phyloP scores from a whole-genome alignment of 2,797 vertebrate species.

The Sebastes ruberrimus region DNA sequence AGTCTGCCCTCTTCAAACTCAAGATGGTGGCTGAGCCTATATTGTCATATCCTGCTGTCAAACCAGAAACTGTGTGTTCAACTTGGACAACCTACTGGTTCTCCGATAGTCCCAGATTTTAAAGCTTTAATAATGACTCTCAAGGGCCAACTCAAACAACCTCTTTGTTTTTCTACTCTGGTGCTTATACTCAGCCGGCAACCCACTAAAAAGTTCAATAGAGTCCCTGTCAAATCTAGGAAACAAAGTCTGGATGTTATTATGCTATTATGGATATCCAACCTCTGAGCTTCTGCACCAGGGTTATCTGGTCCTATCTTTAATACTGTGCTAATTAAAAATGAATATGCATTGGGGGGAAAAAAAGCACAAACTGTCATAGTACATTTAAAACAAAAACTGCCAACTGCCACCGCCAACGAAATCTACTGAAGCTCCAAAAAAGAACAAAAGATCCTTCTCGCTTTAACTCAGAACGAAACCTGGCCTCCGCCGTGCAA shows the following conservation, averaged over 20 bases:
- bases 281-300: conserved; percentile 48
- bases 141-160: conserved; percentile 53
- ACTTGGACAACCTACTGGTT: conserved; percentile 51
- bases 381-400: conserved; percentile 39
- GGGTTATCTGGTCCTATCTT: conserved; percentile 45
- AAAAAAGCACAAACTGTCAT: conserved; percentile 26
- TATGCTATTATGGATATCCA: conserved; percentile 35
- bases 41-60: conserved; percentile 66
- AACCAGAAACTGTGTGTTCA: conserved; percentile 45
- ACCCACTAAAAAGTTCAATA: conserved; percentile 35
- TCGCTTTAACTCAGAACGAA: conserved; percentile 58
- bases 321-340: conserved; percentile 58
- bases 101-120: conserved; percentile 38
- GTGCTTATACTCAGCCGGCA: conserved; percentile 29
- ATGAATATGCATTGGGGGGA: conserved; percentile 42
- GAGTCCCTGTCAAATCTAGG: conserved; percentile 43
- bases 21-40: conserved; percentile 41
- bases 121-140: conserved; percentile 64
- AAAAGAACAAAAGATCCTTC: conserved; percentile 61
- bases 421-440: conserved; percentile 24
- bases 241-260: conserved; percentile 44
- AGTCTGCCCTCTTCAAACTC: conserved; percentile 54
- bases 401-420: conserved; percentile 50
- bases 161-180: conserved; percentile 47
- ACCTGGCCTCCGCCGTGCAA: conserved; percentile 43